Evolutionary conservation across 30 jellyfish, hydroid and myxozoan species (phyloP), one percentile per base, ranked within the genome.

Genomic region (Calvadosia cruxmelitensis): DNA sequence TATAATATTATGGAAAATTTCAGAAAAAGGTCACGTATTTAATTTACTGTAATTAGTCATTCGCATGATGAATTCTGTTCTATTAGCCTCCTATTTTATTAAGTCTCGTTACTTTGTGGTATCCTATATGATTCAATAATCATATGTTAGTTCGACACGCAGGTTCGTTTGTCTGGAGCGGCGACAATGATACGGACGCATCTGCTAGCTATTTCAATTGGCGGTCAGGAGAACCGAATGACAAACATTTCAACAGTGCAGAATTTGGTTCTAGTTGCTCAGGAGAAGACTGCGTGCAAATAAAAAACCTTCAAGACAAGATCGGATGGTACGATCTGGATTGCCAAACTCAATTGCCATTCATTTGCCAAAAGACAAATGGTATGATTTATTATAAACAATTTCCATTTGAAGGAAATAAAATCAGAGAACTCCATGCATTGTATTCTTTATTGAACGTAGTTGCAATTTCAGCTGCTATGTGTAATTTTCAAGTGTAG

Each of bases 281-380:
- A 29, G 99, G 99, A 29, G 94, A 91, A 72, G 99, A 91, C 71
- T 91, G 99, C 64, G 95, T 91, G 34, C 75, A 78, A 33, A 71
- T 91, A 23, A 82, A 35, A 7, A 74, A 71, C 28, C 72, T 78
- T 83, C 84, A 85, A 25, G 64, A 86, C 0, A 35, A 78, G n/a
- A 70, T 78, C 16, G 29, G 53, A 15, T 91, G 99, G 99, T 74
- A 82, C 34, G 99, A 91, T 63, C 25, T 67, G 3, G 80, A 78
- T 20, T 91, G 99, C 64, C 63, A 33, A 26, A 36, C 70, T 1
- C 68, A 68, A 33, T 50, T 77, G 49, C 95, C 99, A 0, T 83
- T 53, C 78, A 80, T 91, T 27, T 91, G 99, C 66, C 95, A 91
- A 48, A 76, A 64, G 80, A 63, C 32, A 2, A 68, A 93, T 72